phyloP scores from a whole-genome alignment of 2,113 vertebrate genomes.

The Microcebus lehilahytsara region DNA sequence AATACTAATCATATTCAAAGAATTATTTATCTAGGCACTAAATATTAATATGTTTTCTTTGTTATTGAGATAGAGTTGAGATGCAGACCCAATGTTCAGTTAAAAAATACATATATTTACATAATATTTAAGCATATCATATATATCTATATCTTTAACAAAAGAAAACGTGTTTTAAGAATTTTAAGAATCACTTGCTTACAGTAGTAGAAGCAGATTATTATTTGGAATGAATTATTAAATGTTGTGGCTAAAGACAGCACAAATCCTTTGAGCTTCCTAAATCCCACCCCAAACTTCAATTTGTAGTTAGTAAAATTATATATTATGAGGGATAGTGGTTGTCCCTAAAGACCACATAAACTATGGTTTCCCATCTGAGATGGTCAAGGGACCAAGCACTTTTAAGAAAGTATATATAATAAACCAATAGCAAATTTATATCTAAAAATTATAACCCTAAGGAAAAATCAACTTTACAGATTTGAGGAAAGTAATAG shows the following conservation, averaged over 20 bases:
- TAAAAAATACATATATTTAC: not conserved
- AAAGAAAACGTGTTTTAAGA: not conserved
- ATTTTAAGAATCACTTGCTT: not conserved
- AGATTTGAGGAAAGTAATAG: slow-evolving; percentile 24
- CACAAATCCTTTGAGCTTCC: not conserved
- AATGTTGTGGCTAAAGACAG: not conserved
- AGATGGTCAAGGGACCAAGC: not conserved
- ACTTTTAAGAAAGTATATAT: slow-evolving; percentile 7
- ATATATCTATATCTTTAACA: not conserved
- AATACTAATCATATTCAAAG: not conserved
- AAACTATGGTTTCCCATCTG: not conserved
- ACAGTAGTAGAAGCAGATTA: not conserved
- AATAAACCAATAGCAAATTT: slow-evolving; percentile 50
- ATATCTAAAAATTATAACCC: slow-evolving; percentile 39
- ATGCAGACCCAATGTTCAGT: not conserved
- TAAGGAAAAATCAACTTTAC: slow-evolving; percentile 6
- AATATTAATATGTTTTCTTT: not conserved
- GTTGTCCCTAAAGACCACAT: not conserved
- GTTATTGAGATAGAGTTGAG: not conserved
- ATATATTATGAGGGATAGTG: not conserved
- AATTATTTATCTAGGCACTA: not conserved
- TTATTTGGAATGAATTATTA: not conserved
- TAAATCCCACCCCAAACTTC: not conserved
- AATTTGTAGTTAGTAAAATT: not conserved
- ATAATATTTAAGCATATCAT: not conserved